These are phyloP conservation scores for Oreonectes daqikongensis DNA, from an alignment of 2,797 vertebrate species.

Conservation along the genomic window DNA sequence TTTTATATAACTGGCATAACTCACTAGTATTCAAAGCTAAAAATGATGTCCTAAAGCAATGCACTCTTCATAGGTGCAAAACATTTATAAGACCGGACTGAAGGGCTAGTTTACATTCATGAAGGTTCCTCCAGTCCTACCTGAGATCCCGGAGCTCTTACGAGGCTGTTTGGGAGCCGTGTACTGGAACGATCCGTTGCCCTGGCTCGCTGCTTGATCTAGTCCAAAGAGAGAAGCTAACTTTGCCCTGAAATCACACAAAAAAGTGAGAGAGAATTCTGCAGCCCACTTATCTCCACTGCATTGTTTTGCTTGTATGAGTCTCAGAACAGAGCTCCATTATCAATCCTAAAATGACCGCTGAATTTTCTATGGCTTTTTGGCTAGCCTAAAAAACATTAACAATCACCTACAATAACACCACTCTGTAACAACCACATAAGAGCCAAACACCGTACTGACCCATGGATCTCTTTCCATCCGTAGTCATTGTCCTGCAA, in stretches of 20 bases:
- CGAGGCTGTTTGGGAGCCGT: constrained; percentile 94
- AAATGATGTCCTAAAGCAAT: no score
- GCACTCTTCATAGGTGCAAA: no score
- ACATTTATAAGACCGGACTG: no score
- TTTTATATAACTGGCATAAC: no score
- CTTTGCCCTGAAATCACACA: constrained; percentile 79
- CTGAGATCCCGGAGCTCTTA: constrained; percentile 76
- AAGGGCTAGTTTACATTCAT: not conserved
- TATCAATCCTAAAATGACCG: not conserved
- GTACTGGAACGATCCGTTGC: constrained; percentile 95
- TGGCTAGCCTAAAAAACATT: no score
- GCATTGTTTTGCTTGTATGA: not conserved
- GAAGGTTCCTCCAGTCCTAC: constrained; percentile 65
- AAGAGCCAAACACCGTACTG: constrained; percentile 55
- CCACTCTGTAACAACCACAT: not conserved
- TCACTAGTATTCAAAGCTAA: no score
- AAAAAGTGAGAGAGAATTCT: not conserved
- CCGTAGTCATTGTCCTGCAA: constrained; percentile 71
- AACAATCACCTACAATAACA: not conserved
- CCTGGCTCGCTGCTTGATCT: constrained; percentile 81
- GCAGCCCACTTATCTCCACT: not conserved
- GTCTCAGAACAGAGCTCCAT: not conserved
- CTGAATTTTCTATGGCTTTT: not conserved
- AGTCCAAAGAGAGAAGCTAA: constrained; percentile 92
- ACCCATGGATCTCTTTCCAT: constrained; percentile 80